These are phyloP conservation scores for Drosophila nr. medialis DNA, from an alignment of 2,888 invertebrate species.

Conservation along the genomic window DNA sequence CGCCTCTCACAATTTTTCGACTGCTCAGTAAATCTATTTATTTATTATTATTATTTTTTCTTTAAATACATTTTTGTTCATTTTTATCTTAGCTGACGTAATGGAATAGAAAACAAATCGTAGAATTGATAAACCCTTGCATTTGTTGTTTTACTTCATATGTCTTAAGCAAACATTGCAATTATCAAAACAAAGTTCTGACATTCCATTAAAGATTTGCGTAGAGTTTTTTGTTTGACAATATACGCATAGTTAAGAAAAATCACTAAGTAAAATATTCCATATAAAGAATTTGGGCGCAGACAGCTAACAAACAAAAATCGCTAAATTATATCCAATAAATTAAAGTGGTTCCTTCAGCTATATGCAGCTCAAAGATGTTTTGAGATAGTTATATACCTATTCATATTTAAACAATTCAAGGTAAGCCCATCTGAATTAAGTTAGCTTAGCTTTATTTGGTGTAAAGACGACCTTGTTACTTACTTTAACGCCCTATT, in stretches of 20 bases:
- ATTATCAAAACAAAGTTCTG: background rate
- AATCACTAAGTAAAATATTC: too few relatives aligned
- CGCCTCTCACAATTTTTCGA: slow-evolving; percentile 17
- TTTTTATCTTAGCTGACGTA: slow-evolving; percentile 29
- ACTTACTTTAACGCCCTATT: background rate
- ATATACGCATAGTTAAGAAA: background rate
- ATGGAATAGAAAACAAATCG: slow-evolving; percentile 18
- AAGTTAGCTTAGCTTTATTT: slow-evolving; percentile 3
- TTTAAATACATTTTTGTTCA: slow-evolving; percentile 3
- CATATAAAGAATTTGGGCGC: too few relatives aligned
- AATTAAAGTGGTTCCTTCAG: background rate
- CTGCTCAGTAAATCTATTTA: slow-evolving; percentile 34
- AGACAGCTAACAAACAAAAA: background rate
- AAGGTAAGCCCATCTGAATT: background rate
- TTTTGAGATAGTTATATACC: background rate
- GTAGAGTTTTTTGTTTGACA: background rate
- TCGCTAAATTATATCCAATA: background rate
- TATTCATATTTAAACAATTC: background rate
- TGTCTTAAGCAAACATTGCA: background rate
- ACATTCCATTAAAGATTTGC: background rate
- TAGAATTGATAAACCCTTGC: slow-evolving; percentile 6
- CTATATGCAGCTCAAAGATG: background rate
- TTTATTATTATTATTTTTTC: background rate
- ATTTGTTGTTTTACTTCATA: background rate
- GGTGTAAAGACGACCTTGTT: slow-evolving; percentile 9